Evolutionary conservation across 2,113 vertebrate genomes (phyloP).

Genomic region (Platysternon megacephalum): DNA sequence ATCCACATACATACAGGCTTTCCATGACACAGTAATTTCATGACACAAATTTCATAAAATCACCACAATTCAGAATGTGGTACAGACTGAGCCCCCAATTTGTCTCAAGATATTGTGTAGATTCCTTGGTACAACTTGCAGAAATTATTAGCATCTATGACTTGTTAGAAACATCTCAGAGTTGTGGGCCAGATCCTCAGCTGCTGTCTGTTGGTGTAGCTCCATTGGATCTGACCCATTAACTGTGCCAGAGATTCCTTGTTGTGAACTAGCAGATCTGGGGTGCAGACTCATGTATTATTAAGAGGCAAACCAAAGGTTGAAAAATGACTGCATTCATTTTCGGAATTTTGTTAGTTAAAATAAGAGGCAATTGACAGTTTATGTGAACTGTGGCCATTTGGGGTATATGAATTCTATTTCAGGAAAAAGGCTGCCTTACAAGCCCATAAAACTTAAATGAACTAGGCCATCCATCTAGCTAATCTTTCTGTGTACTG

Average conservation of each 20-base stretch:
- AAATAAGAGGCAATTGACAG: neutral
- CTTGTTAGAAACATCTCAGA: neutral
- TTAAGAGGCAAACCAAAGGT: neutral
- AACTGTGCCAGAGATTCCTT: neutral
- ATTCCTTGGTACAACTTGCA: neutral
- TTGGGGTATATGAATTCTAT: accelerated
- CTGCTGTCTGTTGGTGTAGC: accelerated
- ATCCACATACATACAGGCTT: too few relatives aligned
- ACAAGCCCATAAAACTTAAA: neutral
- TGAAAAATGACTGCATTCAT: accelerated
- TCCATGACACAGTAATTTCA: too few relatives aligned
- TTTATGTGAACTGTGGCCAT: neutral
- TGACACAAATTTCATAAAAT: too few relatives aligned
- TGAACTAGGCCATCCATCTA: neutral
- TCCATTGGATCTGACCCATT: neutral
- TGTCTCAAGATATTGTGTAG: neutral
- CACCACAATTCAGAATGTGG: neutral
- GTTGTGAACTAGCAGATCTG: neutral
- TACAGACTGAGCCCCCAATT: neutral
- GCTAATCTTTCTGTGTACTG: neutral
- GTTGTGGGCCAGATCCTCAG: neutral
- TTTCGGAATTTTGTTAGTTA: neutral
- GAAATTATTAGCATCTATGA: neutral
- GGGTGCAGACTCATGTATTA: neutral
- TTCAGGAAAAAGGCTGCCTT: neutral